phyloP scores from a whole-genome alignment of 2,888 invertebrate genomes.

The Reticulitermes lucifugus region DNA sequence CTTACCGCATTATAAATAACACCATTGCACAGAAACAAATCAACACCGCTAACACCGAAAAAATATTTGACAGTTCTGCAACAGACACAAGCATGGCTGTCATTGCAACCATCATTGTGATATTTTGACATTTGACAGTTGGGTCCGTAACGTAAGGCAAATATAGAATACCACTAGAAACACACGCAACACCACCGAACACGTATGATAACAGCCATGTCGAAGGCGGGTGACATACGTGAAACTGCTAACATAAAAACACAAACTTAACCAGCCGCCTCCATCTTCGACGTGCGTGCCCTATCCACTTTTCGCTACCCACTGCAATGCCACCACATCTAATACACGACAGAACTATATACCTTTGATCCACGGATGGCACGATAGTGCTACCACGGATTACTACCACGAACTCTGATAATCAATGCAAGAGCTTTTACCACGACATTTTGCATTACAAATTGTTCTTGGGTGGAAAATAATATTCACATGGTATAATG shows the following conservation, averaged over 20 bases:
- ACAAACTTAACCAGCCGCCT: neutral
- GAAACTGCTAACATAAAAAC: neutral
- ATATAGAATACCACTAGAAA: conserved; percentile 5
- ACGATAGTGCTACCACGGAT: too few relatives aligned
- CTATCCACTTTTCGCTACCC: too few relatives aligned
- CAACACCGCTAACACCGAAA: conserved; percentile 78
- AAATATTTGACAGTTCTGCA: conserved; percentile 80
- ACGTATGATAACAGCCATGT: conserved; percentile 52
- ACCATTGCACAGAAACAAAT: conserved; percentile 81
- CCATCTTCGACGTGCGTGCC: too few relatives aligned
- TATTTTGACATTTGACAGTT: conserved; percentile 26
- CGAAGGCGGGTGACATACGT: conserved; percentile 52
- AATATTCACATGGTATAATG: too few relatives aligned
- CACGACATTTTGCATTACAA: too few relatives aligned
- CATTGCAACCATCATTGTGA: conserved; percentile 62
- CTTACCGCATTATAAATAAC: conserved; percentile 80
- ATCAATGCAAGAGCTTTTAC: too few relatives aligned
- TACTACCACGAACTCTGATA: too few relatives aligned
- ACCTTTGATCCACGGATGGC: too few relatives aligned
- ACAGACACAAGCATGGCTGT: conserved; percentile 74
- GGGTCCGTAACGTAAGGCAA: neutral
- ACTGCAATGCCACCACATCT: too few relatives aligned
- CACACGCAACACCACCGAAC: conserved; percentile 41
- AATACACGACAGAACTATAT: too few relatives aligned
- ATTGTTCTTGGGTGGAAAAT: too few relatives aligned